Evolutionary conservation across 2,797 vertebrate genomes (phyloP), one percentile per base, ranked within the genome.

Genomic region (Ctenosaura bakeri): DNA sequence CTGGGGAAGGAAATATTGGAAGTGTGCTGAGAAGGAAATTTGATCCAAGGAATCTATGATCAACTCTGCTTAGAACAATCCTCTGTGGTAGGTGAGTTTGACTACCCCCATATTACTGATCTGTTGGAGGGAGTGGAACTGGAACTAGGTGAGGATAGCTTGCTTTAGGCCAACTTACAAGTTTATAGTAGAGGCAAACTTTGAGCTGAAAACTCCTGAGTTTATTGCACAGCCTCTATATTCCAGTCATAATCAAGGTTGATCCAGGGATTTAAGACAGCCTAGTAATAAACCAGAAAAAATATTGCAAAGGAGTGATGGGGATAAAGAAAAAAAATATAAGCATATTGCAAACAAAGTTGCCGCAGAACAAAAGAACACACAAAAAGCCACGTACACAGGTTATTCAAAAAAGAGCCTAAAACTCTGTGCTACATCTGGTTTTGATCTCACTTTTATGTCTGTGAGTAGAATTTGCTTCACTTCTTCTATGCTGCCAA

Each of bases 381-480:
- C 9, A n/a, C 6, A 2, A 42, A 66, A 69, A 79, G 5, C 32
- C 35, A 81, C 4, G n/a, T 35, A 4, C 6, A 69, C 5, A 78
- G 24, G 18, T 50, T 56, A 69, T n/a, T 87, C 29, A 87, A 87
- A 14, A 62, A 29, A 78, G 38, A 66, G 5, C 29, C 76, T 38
- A 71, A 54, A 69, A 88, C 0, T 7, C 22, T 80, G 29, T 81
- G 8, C 26, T 6, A 56, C 50, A 71, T 62, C 69, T 83, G 69
- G 52, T n/a, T 46, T 74, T 46, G 16, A 83, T 93, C n/a, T 42
- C 81, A 88, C 81, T 93, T 90, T 54, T 0, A 0, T 84, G 83
- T 16, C 46, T 29, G 42, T 35, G 69, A 74, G 38, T 59, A 74
- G 32, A 59, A 86, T 0, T 77, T 83, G 84, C 90, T 82, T 88